Conservation (phyloP, 2,113 vertebrate genomes). For the Periophthalmus modestus region DNA sequence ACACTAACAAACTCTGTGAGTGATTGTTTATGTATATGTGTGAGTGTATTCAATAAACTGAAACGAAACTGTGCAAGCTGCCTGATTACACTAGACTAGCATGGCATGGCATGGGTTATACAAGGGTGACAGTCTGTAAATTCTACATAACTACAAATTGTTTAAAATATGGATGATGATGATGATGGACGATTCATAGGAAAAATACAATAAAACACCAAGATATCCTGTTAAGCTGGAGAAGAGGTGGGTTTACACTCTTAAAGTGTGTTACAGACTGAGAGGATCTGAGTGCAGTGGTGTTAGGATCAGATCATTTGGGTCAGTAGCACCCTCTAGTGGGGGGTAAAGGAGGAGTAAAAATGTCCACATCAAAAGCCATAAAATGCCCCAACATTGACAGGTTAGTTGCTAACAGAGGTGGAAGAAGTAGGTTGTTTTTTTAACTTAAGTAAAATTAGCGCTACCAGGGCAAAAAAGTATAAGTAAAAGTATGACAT, state of each 20-base stretch:
- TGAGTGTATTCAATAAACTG: constrained; percentile 69
- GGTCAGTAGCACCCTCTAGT: background rate
- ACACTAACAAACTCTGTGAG: constrained; percentile 61
- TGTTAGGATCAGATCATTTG: background rate
- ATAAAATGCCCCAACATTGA: no score
- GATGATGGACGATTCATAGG: no score
- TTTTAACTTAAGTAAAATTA: no score
- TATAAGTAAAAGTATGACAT: no score
- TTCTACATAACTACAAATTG: background rate
- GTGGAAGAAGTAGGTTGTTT: no score
- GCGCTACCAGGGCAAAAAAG: no score
- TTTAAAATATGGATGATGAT: background rate
- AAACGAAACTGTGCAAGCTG: constrained; percentile 40
- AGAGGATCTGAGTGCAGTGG: no score
- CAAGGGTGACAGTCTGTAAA: background rate
- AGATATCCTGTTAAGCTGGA: no score
- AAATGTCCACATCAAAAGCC: background rate
- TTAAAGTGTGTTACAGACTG: no score
- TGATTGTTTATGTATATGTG: constrained; percentile 52
- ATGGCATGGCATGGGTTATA: background rate
- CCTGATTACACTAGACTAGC: background rate
- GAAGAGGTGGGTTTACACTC: no score
- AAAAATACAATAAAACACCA: no score
- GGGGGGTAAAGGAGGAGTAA: background rate
- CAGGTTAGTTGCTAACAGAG: no score